Conservation (phyloP, 2,797 vertebrate genomes). For the Sciaenops ocellatus region DNA sequence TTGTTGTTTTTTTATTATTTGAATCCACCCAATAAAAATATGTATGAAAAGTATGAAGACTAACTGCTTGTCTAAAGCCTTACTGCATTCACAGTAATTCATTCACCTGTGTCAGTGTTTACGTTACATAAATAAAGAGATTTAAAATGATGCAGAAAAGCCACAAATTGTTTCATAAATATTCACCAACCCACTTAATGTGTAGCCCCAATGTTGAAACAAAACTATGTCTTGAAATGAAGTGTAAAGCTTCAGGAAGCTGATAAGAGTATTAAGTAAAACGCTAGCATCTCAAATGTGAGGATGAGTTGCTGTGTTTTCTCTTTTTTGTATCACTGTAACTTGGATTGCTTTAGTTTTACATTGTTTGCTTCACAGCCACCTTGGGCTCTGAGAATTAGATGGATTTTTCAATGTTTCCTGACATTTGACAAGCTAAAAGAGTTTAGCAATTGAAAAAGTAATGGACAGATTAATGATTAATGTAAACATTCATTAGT, state of each 20-base stretch:
- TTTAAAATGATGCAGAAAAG: neutral
- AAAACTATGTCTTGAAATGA: neutral
- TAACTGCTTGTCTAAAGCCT: too few relatives aligned
- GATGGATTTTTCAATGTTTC: neutral
- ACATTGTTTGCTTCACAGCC: neutral
- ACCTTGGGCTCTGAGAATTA: neutral
- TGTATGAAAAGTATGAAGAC: too few relatives aligned
- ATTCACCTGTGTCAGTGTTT: too few relatives aligned
- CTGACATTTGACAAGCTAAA: constrained; percentile 9
- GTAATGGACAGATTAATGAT: constrained; percentile 35
- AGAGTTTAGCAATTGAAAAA: constrained; percentile 30
- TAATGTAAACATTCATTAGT: constrained; percentile 18
- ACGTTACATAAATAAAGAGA: too few relatives aligned
- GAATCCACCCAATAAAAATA: too few relatives aligned
- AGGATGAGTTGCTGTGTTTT: neutral
- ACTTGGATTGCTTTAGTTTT: neutral
- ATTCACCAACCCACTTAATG: neutral
- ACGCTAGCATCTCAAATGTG: neutral
- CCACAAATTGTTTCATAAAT: neutral
- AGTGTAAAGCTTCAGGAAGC: neutral
- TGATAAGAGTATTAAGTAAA: neutral
- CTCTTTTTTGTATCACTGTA: too few relatives aligned
- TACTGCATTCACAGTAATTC: too few relatives aligned
- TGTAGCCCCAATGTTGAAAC: neutral
- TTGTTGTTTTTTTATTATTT: too few relatives aligned